phyloP scores from a whole-genome alignment of 92 coral and sea anemone species.

The Plumapathes pennacea region DNA sequence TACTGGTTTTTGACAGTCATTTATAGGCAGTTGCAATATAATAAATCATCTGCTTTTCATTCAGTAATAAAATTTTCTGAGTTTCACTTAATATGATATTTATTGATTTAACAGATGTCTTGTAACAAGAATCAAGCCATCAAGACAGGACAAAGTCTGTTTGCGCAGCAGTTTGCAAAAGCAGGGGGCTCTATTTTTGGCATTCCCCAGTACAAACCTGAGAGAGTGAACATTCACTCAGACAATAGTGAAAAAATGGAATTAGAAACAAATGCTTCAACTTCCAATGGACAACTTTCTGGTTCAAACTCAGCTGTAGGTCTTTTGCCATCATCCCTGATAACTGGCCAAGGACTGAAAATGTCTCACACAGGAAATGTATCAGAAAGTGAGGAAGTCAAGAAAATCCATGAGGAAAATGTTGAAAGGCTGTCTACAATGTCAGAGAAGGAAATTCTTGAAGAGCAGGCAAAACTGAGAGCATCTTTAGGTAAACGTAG shows the following conservation, averaged over 20 bases:
- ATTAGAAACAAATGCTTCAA: too few relatives aligned
- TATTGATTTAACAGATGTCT: conserved; percentile 8
- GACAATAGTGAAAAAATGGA: conserved; percentile 6
- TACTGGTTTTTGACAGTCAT: not conserved
- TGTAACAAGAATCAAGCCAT: conserved; percentile 1
- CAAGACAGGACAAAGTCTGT: conserved; percentile 59
- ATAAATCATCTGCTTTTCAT: not conserved
- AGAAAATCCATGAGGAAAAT: conserved; percentile 80
- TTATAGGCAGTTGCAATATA: not conserved
- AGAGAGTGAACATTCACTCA: not conserved
- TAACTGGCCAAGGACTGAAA: conserved; percentile 73
- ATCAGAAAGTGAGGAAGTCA: conserved; percentile 40
- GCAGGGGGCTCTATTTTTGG: conserved; percentile 77
- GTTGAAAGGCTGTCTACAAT: conserved; percentile 61
- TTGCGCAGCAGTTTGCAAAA: conserved; percentile 91
- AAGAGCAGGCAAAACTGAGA: conserved; percentile 72
- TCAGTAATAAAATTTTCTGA: not conserved
- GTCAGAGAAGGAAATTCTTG: conserved; percentile 75
- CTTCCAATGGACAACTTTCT: too few relatives aligned
- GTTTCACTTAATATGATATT: too few relatives aligned
- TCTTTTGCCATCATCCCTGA: conserved; percentile 13
- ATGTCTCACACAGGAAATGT: conserved; percentile 5
- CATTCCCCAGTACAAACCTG: conserved; percentile 19
- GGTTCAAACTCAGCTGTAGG: not conserved
- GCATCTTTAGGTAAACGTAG: conserved; percentile 58